Evolutionary conservation across 2,797 vertebrate genomes (phyloP), one percentile per base, ranked within the genome.

Genomic region (Gymnocypris eckloni): DNA sequence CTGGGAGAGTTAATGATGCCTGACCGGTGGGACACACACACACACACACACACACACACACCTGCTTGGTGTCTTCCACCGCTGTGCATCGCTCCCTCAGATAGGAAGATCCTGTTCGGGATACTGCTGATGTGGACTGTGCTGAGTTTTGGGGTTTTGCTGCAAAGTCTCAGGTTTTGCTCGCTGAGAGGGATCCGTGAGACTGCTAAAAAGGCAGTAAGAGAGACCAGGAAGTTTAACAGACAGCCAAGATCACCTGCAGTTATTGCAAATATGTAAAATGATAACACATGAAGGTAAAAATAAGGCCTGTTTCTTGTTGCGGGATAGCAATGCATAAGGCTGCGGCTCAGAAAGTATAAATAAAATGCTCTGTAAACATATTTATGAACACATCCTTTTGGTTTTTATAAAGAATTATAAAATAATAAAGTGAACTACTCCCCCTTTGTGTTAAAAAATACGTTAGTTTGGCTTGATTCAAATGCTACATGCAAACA

Each of bases 1-100:
- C 84, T 39, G 86, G 76, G 86, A 84, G 82, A 83, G 84, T 86
- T 89, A 91, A 88, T 89, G 87, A 84, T 90, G 89, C 85, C 61
- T 88, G 87, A 89, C 85, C 84, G 67, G 86, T 79, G 66, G 80
- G 54, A n/a, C n/a, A n/a, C n/a, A n/a, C n/a, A 87, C 83, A 82
- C 61, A 76, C 86, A 79, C 45, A 87, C 79, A 66, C 86, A 78
- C 81, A 75, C 70, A 87, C 84, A 76, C 84, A 86, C 83, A 86
- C 85, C 86, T 87, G 73, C 79, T 83, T 79, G 33, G 54, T 75
- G 59, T 70, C 69, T n/a, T 85, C 61, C 84, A 83, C 86, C 72
- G 22, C 73, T 82, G 79, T 86, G 37, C 2, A 15, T 50, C 18
- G 43, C 56, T 76, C 39, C 37, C 28, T 67, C 43, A 25, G 43